Evolutionary conservation across 2,113 vertebrate species (phyloP), one percentile per base, ranked within the genome.

Genomic region (Nymphicus hollandicus): DNA sequence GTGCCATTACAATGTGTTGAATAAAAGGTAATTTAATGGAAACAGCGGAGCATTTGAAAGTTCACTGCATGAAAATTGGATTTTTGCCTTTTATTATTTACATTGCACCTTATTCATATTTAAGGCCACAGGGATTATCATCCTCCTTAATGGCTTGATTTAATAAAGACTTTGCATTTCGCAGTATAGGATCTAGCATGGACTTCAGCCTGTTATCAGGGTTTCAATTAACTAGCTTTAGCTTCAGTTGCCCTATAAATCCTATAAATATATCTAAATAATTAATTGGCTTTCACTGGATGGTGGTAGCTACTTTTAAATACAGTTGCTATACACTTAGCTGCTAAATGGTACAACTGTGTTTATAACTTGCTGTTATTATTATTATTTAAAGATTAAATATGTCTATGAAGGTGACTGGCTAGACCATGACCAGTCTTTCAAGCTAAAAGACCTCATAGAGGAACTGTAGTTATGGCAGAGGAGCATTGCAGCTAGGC

Each of bases 81-180:
- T 95, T 97, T 97, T 97, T 95, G 91, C 92, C 91, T 97, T 97
- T 96, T 96, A 74, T 97, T 95, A 94, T 97, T 97, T 97, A 95
- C 88, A 92, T 94, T 96, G 81, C 89, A 80, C 88, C 88, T 95
- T 97, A 97, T 96, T 97, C 94, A 88, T 96, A 91, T 95, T 95
- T 97, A 95, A 96, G 92, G 91, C 94, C 86, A 81, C 69, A 50
- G 80, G 92, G 94, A 95, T 97, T 97, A 94, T 91, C 91, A 47
- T 94, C 73, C 41, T 94, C 39, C 91, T 93, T 97, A 95, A 95
- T 74, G 74, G 58, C 58, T 91, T 96, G 96, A 96, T 97, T 97
- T 95, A 94, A 96, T 95, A 94, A 95, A 96, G 92, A 89, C 86
- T 85, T 93, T 95, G 79, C 52, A 81, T 96, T 96, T 96, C 87